Base-by-base conservation (phyloP, 2,888 invertebrate species). In the Lamellibrachia columna region DNA sequence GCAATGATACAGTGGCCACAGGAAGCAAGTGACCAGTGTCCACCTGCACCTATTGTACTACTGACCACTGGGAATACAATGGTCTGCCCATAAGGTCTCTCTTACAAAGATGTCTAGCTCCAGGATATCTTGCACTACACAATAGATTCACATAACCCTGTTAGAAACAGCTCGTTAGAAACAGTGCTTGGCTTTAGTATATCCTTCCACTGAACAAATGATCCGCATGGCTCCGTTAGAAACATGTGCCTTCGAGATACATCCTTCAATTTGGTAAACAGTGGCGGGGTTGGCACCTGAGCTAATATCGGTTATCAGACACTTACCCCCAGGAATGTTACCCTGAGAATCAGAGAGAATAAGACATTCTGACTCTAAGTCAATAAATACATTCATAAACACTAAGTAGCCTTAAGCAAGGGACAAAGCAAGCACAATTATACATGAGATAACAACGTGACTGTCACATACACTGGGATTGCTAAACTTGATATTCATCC, bases 301-400 rank as follows among this genome's bases (percentile, higher is more conserved):
- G 75, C 75, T 15, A 15, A 75, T 75, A 75, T n/a, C 22, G 22
- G 75, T 75, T 75, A 75, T 75, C 22, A 75, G 75, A 15, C 75
- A 75, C 75, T 75, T 75, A 75, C 22, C 75, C 75, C 75, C 75
- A 75, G 75, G 75, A 75, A 75, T 75, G n/a, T 75, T 75, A 75
- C 75, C 75, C 4, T 4, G 75, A 22, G 75, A 75, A 75, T 15
- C 11, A 22, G 75, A n/a, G n/a, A 15, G n/a, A 4, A 75, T 75
- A 75, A 75, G 75, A 75, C 75, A 22, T 75, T 75, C 75, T 75
- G 22, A 75, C 58, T 75, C 6, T 75, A 75, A 75, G 75, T 75
- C 75, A 75, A 75, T n/a, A 75, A 75, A 75, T 75, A 75, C 75
- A 75, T 75, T 75, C 75, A 75, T 75, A 75, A 15, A 75, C 75